Base-by-base conservation (phyloP, 2,113 vertebrate genomes). In the Austrofundulus limnaeus region DNA sequence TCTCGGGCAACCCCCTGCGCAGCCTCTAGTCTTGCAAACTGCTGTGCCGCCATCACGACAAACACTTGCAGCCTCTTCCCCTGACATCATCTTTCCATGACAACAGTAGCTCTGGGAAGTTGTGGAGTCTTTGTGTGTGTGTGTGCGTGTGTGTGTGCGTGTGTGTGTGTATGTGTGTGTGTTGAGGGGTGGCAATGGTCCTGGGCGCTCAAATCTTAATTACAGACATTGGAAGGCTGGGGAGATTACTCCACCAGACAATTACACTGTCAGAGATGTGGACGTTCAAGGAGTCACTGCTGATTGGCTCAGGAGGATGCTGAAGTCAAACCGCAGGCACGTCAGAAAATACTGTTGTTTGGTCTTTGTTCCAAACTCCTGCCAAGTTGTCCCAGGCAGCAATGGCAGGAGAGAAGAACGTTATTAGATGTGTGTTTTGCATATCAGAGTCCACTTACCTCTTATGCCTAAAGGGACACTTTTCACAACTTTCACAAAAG, bases 151-250 rank as follows among this genome's bases (percentile, higher is more conserved):
- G n/a, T n/a, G n/a, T n/a, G n/a, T n/a, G n/a, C n/a, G 61, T 45
- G 61, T 68, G 28, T 28, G 28, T 28, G 28, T 28, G 31, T 34
- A 9, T 70, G n/a, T 52, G 70, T 8, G 58, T 48, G 61, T 41
- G 61, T 66, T 71, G 70, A 48, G 45, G 52, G 72, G 16, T 73
- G 73, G 57, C 64, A 60, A 69, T 72, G 74, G 75, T 81, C 74
- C 46, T 46, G 69, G 65, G 78, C 80, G 75, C 92, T 87, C 89
- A 90, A 86, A 72, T 90, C 88, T 92, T 92, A 93, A 93, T 88
- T 87, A 86, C 79, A 88, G 63, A 41, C 68, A 38, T 52, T 72
- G 57, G 77, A 66, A 66, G 84, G 73, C 75, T 64, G 68, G 61
- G 70, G 70, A 74, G 72, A 78, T 69, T 5, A 31, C 60, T 70